These are phyloP conservation scores for Eristalis pertinax DNA, from an alignment of 2,888 invertebrate species.

Conservation along the genomic window DNA sequence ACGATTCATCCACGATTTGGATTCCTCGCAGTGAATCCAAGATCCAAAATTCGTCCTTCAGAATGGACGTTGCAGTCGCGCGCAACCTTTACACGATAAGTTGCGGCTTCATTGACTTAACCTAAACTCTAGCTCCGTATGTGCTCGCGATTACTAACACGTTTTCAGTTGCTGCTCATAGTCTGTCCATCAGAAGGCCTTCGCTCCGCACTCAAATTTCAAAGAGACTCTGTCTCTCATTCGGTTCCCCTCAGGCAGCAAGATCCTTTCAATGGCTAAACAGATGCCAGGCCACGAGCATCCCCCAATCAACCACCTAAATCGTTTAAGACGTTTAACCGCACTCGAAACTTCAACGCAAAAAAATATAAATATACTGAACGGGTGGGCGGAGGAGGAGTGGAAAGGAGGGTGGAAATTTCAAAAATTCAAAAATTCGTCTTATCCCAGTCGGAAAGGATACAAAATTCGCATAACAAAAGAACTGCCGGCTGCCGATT, in stretches of 20 bases:
- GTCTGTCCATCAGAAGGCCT: too few relatives aligned
- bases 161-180: too few relatives aligned
- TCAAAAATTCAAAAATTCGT: neutral
- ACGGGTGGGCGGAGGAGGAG: neutral
- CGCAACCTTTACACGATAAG: too few relatives aligned
- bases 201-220: too few relatives aligned
- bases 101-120: too few relatives aligned
- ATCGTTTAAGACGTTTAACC: slow-evolving; percentile 53
- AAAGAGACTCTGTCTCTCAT: neutral
- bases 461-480: slow-evolving; percentile 58
- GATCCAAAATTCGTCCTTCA: too few relatives aligned
- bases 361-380: neutral
- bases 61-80: too few relatives aligned
- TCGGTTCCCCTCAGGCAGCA: neutral
- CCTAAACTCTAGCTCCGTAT: too few relatives aligned
- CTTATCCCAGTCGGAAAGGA: slow-evolving; percentile 28
- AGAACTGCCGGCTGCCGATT: slow-evolving; percentile 35
- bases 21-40: too few relatives aligned
- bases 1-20: too few relatives aligned
- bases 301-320: slow-evolving; percentile 4
- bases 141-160: too few relatives aligned
- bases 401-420: neutral
- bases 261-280: neutral
- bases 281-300: neutral
- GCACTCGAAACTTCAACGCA: slow-evolving; percentile 41